Percentiles rank a stretch among this genome's conserved stretches.
Evolutionary conservation across 2,797 vertebrate species (phyloP).

Genomic region (Australoheros facetus): DNA sequence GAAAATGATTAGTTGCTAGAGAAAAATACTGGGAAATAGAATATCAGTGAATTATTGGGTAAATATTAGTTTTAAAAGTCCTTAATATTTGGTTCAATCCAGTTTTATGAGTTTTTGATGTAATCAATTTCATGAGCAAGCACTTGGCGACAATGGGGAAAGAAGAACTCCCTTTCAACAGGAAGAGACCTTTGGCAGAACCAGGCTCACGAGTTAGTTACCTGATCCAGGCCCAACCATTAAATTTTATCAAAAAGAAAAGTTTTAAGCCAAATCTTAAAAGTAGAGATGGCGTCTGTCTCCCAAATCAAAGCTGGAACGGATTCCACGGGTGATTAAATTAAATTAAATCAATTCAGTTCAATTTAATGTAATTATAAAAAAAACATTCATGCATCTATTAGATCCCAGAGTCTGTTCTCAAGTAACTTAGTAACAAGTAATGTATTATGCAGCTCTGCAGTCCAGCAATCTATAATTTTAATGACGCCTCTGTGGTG

Average conservation of each 20-base stretch:
- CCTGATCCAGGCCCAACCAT: background rate
- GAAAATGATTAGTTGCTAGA: background rate
- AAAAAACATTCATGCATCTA: background rate
- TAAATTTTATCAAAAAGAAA: background rate
- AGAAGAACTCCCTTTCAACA: no score
- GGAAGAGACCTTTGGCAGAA: no score
- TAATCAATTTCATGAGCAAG: no score
- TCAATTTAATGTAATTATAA: background rate
- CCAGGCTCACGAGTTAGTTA: background rate
- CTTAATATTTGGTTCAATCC: no score
- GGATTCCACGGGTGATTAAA: background rate
- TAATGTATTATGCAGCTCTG: background rate
- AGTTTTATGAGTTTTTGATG: no score
- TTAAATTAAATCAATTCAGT: background rate
- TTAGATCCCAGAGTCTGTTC: background rate
- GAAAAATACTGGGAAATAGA: background rate
- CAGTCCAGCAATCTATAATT: conserved; percentile 27
- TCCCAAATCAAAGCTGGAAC: background rate
- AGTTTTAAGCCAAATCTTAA: background rate
- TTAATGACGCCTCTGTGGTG: conserved; percentile 7
- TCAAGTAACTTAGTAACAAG: background rate
- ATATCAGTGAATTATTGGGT: background rate
- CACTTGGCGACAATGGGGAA: no score
- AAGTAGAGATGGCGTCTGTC: background rate
- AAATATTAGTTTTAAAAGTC: rapidly evolving